A percentile compares a stretch with the other conserved stretches of the same genome.
Evolutionary conservation across 2,888 invertebrate species (phyloP).

Genomic region (Plagodis pulveraria): DNA sequence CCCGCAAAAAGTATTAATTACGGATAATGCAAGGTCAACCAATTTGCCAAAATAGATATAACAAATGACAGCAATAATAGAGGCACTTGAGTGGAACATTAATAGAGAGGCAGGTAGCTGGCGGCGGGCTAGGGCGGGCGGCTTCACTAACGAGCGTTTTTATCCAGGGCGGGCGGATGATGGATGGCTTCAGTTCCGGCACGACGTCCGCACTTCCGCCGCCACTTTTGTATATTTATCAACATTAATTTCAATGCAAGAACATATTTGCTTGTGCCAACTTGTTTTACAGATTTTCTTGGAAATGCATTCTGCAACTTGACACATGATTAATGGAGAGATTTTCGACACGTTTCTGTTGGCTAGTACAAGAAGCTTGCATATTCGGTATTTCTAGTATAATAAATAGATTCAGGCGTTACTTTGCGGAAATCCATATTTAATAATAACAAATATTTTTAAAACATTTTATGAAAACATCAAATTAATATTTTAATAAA

Average conservation of each 20-base stretch:
- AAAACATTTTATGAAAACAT: no score
- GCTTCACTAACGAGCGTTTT: conserved; percentile 82
- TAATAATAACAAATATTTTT: no score
- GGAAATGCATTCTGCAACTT: conserved; percentile 17
- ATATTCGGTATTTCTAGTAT: no score
- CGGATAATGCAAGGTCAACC: conserved; percentile 69
- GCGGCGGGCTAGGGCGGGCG: conserved; percentile 56
- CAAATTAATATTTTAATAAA: no score
- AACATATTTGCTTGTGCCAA: conserved; percentile 56
- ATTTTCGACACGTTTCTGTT: conserved; percentile 7
- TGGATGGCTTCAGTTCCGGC: conserved; percentile 79
- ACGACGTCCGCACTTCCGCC: conserved; percentile 74
- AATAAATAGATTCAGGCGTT: no score
- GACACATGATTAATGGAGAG: conserved; percentile 19
- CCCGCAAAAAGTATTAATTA: conserved; percentile 56
- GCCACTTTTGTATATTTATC: conserved; percentile 78
- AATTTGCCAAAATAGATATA: conserved; percentile 84
- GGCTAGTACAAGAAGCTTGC: background rate
- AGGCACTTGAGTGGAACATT: conserved; percentile 82
- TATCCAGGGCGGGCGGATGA: conserved; percentile 83
- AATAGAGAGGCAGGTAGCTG: conserved; percentile 79
- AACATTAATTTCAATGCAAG: conserved; percentile 79
- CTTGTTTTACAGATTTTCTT: conserved; percentile 39
- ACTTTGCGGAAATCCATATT: no score
- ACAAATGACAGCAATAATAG: conserved; percentile 83